Evolutionary conservation across 2,113 vertebrate species (phyloP).

Genomic region (Brienomyrus longianalis): DNA sequence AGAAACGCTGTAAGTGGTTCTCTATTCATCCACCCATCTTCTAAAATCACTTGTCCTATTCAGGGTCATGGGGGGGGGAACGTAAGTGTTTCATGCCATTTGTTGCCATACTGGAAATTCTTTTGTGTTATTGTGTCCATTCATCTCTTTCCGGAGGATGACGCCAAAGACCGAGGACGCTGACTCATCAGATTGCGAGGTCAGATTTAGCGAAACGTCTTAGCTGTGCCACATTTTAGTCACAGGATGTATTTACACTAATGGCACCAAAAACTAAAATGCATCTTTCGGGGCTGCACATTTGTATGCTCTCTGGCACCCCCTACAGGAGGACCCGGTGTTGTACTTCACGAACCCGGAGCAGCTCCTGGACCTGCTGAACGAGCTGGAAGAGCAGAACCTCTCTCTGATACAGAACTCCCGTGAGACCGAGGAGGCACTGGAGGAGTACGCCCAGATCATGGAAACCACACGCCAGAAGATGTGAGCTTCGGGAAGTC

Average conservation of each 20-base stretch:
- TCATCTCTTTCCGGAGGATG: conserved; percentile 30
- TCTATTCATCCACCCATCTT: too few species aligned
- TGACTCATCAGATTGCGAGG: conserved; percentile 50
- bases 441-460: conserved; percentile 60
- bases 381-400: conserved; percentile 76
- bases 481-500: conserved; percentile 57
- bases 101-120: neutral
- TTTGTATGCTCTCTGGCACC: neutral
- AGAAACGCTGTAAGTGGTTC: neutral
- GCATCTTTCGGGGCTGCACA: neutral
- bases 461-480: conserved; percentile 55
- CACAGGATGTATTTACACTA: neutral
- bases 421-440: conserved; percentile 61
- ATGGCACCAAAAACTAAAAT: neutral
- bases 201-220: conserved; percentile 27
- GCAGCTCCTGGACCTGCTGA: conserved; percentile 73
- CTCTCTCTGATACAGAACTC: conserved; percentile 75
- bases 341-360: conserved; percentile 84
- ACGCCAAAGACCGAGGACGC: conserved; percentile 24
- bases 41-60: too few species aligned
- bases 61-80: too few species aligned
- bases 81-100: neutral
- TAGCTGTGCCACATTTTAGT: neutral
- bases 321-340: conserved; percentile 60
- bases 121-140: neutral